A percentile compares a stretch with the other conserved stretches of the same genome.
These are phyloP conservation scores for Brachypodius melanocephalos DNA, from an alignment of 2,113 vertebrate genomes.

Conservation along the genomic window DNA sequence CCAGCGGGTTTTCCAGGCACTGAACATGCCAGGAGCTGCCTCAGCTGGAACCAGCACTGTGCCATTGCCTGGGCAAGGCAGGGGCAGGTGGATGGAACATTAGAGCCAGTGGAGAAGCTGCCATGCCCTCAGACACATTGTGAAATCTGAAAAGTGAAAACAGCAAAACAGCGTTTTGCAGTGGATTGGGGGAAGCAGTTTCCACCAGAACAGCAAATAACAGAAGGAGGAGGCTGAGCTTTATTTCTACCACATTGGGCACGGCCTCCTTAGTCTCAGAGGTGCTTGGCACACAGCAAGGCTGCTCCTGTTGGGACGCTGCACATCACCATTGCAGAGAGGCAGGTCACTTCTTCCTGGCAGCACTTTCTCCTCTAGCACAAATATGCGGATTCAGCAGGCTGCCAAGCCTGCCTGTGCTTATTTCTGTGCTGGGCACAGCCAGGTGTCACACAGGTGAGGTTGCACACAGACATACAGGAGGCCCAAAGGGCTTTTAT, in stretches of 20 bases:
- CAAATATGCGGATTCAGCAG: constrained; percentile 47
- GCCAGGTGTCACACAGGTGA: constrained; percentile 67
- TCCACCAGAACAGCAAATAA: background rate
- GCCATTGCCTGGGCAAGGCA: background rate
- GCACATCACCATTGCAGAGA: background rate
- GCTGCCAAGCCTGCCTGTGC: constrained; percentile 3
- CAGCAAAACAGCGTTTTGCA: constrained; percentile 3
- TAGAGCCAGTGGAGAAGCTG: background rate
- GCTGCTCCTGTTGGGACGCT: background rate
- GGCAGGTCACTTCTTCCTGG: constrained; percentile 32
- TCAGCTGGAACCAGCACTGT: background rate
- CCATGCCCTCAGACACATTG: background rate
- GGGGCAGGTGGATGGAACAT: background rate
- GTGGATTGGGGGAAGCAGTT: background rate
- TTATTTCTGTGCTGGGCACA: constrained; percentile 41
- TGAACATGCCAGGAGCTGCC: background rate
- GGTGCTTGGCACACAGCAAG: background rate
- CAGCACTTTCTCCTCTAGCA: constrained; percentile 1
- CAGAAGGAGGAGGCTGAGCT: background rate
- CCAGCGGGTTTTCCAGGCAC: background rate
- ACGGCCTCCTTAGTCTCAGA: background rate
- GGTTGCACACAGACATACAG: background rate
- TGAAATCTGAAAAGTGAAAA: background rate
- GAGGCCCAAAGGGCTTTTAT: constrained; percentile 36
- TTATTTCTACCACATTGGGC: background rate